Evolutionary conservation across 2,888 invertebrate species (phyloP).

Genomic region (Lochmaea crataegi): DNA sequence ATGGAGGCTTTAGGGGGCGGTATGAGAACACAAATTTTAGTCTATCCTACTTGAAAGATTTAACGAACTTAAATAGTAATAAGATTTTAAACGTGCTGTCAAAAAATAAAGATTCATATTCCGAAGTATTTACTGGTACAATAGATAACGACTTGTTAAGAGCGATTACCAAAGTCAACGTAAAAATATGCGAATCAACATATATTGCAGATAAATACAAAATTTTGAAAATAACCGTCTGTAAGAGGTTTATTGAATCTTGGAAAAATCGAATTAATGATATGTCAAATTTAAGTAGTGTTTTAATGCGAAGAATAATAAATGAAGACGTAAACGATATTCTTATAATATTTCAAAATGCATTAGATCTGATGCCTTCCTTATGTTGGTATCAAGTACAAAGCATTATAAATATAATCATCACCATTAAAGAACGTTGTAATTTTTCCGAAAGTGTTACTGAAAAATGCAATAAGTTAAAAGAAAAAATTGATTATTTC

Average conservation of each 20-base stretch:
- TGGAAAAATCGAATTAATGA: background rate
- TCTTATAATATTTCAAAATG: slow-evolving; percentile 6
- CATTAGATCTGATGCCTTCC: slow-evolving; percentile 16
- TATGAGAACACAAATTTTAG: background rate
- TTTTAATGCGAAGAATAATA: background rate
- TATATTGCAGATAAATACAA: slow-evolving; percentile 12
- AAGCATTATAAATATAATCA: background rate
- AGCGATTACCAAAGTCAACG: slow-evolving; percentile 3
- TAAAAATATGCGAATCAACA: slow-evolving; percentile 15
- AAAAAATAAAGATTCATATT: slow-evolving; percentile 13
- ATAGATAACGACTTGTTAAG: background rate
- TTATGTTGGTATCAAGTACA: slow-evolving; percentile 9
- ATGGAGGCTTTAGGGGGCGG: background rate
- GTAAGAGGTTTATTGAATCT: background rate
- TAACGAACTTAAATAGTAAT: background rate
- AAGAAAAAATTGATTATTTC: background rate
- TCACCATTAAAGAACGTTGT: background rate
- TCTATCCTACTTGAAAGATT: background rate
- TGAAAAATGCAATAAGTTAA: background rate
- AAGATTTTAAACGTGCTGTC: background rate
- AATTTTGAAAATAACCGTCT: slow-evolving; percentile 16
- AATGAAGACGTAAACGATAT: background rate
- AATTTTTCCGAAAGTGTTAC: background rate
- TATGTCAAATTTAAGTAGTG: background rate
- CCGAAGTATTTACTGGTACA: background rate